Percentiles rank a stretch among this genome's conserved stretches.
Conservation (phyloP, 2,888 invertebrate species). For the Pachycephus smyrnensis region DNA sequence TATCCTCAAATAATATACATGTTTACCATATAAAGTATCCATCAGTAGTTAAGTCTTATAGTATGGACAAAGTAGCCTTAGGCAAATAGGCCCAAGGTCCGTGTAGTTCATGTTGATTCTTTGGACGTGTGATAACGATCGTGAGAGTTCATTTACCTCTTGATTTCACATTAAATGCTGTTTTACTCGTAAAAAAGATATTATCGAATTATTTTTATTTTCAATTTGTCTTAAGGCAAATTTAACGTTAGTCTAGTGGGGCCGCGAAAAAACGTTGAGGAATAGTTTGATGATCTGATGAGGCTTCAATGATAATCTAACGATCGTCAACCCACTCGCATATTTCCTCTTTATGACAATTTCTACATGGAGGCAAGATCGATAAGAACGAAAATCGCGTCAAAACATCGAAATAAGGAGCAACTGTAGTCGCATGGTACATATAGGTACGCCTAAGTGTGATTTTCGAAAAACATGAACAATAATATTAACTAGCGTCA, state of each 20-base stretch:
- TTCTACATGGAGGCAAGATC: conserved; percentile 58
- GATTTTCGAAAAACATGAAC: conserved; percentile 43
- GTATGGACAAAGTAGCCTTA: conserved; percentile 65
- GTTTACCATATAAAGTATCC: conserved; percentile 58
- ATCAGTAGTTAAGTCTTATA: conserved; percentile 66
- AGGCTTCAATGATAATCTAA: conserved; percentile 7
- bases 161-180: background rate
- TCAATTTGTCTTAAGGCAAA: background rate
- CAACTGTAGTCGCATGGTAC: background rate
- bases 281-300: background rate
- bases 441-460: conserved; percentile 32
- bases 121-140: conserved; percentile 40
- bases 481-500: conserved; percentile 47
- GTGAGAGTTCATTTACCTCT: conserved; percentile 20
- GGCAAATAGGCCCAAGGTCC: conserved; percentile 60
- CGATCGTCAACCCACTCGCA: conserved; percentile 44
- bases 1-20: conserved; percentile 62
- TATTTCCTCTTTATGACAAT: conserved; percentile 42
- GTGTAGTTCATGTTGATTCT: conserved; percentile 47
- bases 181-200: background rate
- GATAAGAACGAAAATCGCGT: background rate
- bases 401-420: background rate
- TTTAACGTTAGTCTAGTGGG: background rate
- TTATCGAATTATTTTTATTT: background rate
- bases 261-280: background rate